Conservation (phyloP, 2,113 vertebrate species). For the Plecotus auritus region DNA sequence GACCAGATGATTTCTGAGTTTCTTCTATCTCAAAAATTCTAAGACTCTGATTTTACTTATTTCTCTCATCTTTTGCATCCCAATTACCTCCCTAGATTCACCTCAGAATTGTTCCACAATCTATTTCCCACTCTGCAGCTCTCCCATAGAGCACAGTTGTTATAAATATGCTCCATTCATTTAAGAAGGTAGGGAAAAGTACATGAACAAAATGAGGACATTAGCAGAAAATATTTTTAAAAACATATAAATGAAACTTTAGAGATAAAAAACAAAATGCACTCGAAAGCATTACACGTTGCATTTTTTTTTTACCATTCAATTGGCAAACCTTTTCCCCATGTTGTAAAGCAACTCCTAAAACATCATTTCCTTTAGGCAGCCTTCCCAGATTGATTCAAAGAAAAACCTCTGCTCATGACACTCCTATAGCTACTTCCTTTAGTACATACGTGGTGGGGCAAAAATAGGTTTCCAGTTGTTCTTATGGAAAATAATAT, state of each 20-base stretch:
- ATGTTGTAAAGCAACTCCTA: neutral
- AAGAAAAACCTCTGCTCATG: neutral
- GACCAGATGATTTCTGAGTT: neutral
- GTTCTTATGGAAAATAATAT: too few relatives aligned
- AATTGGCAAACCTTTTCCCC: neutral
- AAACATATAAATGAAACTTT: neutral
- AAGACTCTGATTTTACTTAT: neutral
- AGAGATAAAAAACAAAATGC: neutral
- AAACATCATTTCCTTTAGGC: conserved; percentile 1
- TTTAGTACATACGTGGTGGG: neutral
- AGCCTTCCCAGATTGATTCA: neutral
- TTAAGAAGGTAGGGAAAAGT: neutral
- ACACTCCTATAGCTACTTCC: neutral
- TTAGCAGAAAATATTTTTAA: neutral
- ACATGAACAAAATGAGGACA: neutral
- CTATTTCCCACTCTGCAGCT: neutral
- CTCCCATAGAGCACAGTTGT: neutral
- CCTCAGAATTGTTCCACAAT: neutral
- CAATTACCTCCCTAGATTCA: neutral
- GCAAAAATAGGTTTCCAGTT: neutral
- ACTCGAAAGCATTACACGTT: neutral
- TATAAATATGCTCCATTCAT: neutral
- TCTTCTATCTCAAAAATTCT: neutral
- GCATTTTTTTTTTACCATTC: neutral
- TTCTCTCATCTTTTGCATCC: neutral